Percentiles rank a stretch among this genome's conserved stretches.
Evolutionary conservation across 1,140 invertebrate species (phyloP).

Genomic region (Lordiphosa mommai): DNA sequence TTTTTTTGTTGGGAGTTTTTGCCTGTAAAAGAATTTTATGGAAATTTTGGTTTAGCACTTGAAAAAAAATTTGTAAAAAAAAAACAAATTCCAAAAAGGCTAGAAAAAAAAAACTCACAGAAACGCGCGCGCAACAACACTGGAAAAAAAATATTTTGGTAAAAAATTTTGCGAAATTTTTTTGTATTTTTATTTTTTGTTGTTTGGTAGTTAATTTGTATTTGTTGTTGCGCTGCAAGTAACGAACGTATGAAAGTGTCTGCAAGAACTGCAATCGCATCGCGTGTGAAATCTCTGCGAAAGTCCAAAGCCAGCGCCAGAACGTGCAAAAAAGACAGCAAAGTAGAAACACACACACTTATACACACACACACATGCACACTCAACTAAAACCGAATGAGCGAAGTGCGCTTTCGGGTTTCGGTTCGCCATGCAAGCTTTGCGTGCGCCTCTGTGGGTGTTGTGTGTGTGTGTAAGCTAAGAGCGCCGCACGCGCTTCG

Average conservation of each 20-base stretch:
- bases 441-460: slow-evolving; percentile 23
- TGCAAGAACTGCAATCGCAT: slow-evolving; percentile 80
- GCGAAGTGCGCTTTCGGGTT: slow-evolving; percentile 12
- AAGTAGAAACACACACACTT: slow-evolving; percentile 37
- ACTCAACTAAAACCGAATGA: slow-evolving; percentile 15
- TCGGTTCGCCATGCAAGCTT: slow-evolving; percentile 27
- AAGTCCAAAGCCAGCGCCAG: slow-evolving; percentile 74
- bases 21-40: neutral
- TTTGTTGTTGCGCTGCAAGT: slow-evolving; percentile 48
- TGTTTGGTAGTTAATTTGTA: slow-evolving; percentile 13
- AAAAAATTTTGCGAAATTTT: neutral
- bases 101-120: slow-evolving; percentile 12
- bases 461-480: slow-evolving; percentile 31
- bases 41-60: slow-evolving; percentile 25
- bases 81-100: too few relatives aligned
- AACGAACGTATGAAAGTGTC: slow-evolving; percentile 79
- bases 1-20: slow-evolving; percentile 43
- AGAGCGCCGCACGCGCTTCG: slow-evolving; percentile 67
- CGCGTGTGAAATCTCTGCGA: slow-evolving; percentile 79
- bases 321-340: slow-evolving; percentile 63
- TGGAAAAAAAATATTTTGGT: slow-evolving; percentile 8
- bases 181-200: slow-evolving; percentile 3
- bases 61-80: slow-evolving; percentile 33
- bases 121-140: slow-evolving; percentile 40
- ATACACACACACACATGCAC: slow-evolving; percentile 33